Evolutionary conservation across 2,113 vertebrate species (phyloP), one percentile per base, ranked within the genome.

Genomic region (Anguilla japonica): DNA sequence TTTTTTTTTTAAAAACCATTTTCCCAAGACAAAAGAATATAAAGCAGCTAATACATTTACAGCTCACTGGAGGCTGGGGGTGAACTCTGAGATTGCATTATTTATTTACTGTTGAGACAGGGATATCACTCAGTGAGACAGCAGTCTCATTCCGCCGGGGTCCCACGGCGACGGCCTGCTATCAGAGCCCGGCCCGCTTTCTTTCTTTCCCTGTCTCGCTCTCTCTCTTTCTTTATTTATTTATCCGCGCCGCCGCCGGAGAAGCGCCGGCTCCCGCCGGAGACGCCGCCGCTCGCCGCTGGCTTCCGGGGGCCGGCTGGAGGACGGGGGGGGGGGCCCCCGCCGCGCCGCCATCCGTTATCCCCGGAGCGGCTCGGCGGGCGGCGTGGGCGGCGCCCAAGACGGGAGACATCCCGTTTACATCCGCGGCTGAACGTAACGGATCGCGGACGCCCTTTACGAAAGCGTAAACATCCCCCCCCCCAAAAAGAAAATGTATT

Each of bases 51-150:
- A 95, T 95, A 93, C 91, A 95, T 95, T 94, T 95, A 93, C 91
- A 94, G 94, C 92, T 93, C 92, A 94, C 89, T 43, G 90, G 88
- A 86, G 90, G 75, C 79, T 84, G 88, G 87, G 92, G 92, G 92
- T 91, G 93, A 93, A 93, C 81, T 88, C 84, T 86, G 84, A 89
- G 89, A 87, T 71, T 84, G 90, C 18, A 91, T 90, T 95, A 93
- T 95, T 95, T 95, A 95, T 95, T 92, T 88, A 94, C 93, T 93
- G 94, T 92, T 93, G 93, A 95, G 94, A 95, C 94, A 95, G 92
- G 93, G 95, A 91, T 96, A 96, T 95, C 95, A 95, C 94, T 95
- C 94, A 95, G 92, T 88, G 94, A 95, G 95, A 96, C 94, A 95
- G 94, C 93, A 93, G 92, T 91, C 94, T 95, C 92, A 85, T 90